These are phyloP conservation scores for Raja brachyura DNA, from an alignment of 2,113 vertebrate species.

Conservation along the genomic window DNA sequence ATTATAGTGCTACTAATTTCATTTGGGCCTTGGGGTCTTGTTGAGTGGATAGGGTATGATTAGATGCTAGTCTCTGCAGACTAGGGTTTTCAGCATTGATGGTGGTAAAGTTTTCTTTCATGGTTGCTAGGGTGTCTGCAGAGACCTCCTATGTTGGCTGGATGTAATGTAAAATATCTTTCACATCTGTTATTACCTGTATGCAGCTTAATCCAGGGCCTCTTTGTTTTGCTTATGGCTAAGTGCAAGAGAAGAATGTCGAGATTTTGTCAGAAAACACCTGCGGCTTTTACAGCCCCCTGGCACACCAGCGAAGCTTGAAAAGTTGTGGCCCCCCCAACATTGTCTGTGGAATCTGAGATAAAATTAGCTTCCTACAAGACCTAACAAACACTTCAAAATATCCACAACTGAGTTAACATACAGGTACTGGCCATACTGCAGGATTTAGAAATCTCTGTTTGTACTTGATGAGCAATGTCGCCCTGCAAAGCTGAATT, in stretches of 20 bases:
- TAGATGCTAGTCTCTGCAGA: slow-evolving; percentile 6
- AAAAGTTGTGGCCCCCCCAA: slow-evolving; percentile 40
- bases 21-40: background rate
- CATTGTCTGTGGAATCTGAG: slow-evolving; percentile 43
- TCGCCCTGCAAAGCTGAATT: background rate
- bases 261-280: slow-evolving; percentile 47
- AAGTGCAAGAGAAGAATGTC: slow-evolving; percentile 51
- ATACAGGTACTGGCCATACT: slow-evolving; percentile 2
- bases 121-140: slow-evolving; percentile 16
- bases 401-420: slow-evolving; percentile 19
- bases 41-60: background rate
- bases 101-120: slow-evolving; percentile 30
- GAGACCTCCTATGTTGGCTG: slow-evolving; percentile 39
- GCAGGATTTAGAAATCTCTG: background rate
- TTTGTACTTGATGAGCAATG: background rate
- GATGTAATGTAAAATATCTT: slow-evolving; percentile 42
- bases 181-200: slow-evolving; percentile 47
- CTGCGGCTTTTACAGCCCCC: slow-evolving; percentile 40
- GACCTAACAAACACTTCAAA: slow-evolving; percentile 42
- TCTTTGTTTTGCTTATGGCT: slow-evolving; percentile 54
- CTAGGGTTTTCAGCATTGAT: slow-evolving; percentile 20
- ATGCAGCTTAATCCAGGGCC: slow-evolving; percentile 50
- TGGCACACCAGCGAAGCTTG: slow-evolving; percentile 32
- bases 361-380: slow-evolving; percentile 43
- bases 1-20: background rate